Evolutionary conservation across 2,888 invertebrate species (phyloP), one percentile per base, ranked within the genome.

Genomic region (Drosophila lacicola): DNA sequence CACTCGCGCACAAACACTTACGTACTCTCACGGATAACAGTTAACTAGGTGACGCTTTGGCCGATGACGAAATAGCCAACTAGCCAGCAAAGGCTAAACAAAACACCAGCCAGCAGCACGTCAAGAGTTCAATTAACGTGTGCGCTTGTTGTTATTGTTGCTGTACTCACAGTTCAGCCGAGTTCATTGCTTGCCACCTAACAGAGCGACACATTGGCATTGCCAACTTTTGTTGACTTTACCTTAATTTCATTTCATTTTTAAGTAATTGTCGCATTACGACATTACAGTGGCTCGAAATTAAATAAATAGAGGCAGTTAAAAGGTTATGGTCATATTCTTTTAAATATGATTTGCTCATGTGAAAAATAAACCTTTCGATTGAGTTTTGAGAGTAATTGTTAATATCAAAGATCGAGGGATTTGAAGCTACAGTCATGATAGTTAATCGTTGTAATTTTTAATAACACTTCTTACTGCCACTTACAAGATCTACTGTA

Each of bases 71-170:
- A 72, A 77, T 72, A 25, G 29, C 19, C 56, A 74, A 51, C 62
- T 63, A 57, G 25, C 17, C 46, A 56, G 14, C 58, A 50, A 60
- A 50, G 67, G 36, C 19, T 58, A 58, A 37, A 39, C 34, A 42
- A 45, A 41, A 34, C 46, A 58, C 17, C 41, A 50, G 29, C 53
- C 42, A 54, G 57, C 67, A 50, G 36, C 56, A 75, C 66, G 73
- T 82, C 71, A 68, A 83, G 68, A 78, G 84, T 85, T 88, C 88
- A 86, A 73, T 82, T 79, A 79, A 72, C 79, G 63, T 79, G 71
- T 66, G 77, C 69, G 61, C 46, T 47, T 55, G 36, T 19, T 41
- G 41, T 14, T 39, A 21, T 55, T 67, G 51, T 62, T 41, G 49
- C 9, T 49, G 47, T 21, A 50, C 71, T 14, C 50, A 61, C 73